Evolutionary conservation across 2,888 invertebrate genomes (phyloP), one percentile per base, ranked within the genome.

Genomic region (Leptopilina syphax): DNA sequence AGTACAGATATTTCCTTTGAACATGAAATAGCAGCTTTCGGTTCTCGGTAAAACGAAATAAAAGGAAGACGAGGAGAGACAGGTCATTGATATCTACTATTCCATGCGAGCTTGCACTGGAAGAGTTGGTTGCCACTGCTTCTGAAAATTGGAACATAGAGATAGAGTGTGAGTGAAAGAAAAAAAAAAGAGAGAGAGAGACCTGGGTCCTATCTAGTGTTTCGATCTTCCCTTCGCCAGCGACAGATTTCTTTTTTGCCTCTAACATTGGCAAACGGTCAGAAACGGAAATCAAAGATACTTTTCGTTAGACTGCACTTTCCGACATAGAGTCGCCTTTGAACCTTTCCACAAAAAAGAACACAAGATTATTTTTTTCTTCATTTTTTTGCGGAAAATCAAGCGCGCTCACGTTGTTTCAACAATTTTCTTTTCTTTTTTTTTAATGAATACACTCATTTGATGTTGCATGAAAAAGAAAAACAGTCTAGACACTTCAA

Each of bases 71-170:
- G 65, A 76, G 77, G 41, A 34, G 65, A 68, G n/a, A 34, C 76
- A 80, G 81, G 81, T 84, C 83, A 86, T 84, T 84, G 84, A 85
- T 84, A 84, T 79, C 84, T 77, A 80, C 80, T 81, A 84, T 83
- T 81, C 79, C 82, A 79, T 83, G 81, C 81, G 78, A 65, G 34
- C 3, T 34, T 34, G 4, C 34, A 34, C 34, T 34, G 34, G 34
- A 34, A 34, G 79, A 81, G 78, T 76, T 82, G 79, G 63, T 65
- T 27, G 10, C 13, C 54, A 34, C 79, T 54, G 54, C 47, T 24
- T 54, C 50, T 78, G 50, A 80, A 85, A 85, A 83, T 81, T 84
- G 81, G 84, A 82, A 77, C 84, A 82, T 81, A 81, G 80, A 82
- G 76, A 79, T 34, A 76, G 47, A 44, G 44, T 8, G 44, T 8